Base-by-base conservation (phyloP, 2,113 vertebrate genomes). In the Dasyprocta punctata region DNA sequence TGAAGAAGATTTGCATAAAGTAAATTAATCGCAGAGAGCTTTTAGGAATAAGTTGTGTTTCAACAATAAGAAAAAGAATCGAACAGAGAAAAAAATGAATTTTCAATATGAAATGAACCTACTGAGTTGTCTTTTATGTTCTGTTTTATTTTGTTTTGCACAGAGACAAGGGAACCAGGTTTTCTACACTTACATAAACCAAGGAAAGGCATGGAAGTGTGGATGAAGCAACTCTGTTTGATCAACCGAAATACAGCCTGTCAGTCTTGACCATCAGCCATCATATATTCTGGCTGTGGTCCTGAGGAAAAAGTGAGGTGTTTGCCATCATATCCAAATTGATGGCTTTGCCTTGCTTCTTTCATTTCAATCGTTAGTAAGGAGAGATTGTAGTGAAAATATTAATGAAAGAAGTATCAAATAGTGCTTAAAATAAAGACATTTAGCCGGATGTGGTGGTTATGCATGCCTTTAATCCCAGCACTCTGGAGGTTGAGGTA, bases 171-270 rank as follows among this genome's bases (percentile, higher is more conserved):
- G n/a, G 9, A 73, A 44, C 7, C 47, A 36, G 38, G 8, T 33
- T 88, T 56, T 30, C 2, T 73, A 10, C n/a, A 41, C 24, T 56
- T 73, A 38, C 16, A 22, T 38, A 26, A 5, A 47, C 1, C 14
- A 22, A 81, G 24, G 14, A 36, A 81, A 12, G 6, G 26, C 2
- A 41, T 58, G 63, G n/a, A 75, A 75, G n/a, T 30, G 38, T 58
- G 9, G 5, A 30, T 58, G 14, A 47, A 88, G 49, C 4, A 58
- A 54, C 13, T 36, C 60, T 36, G 2, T 47, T 82, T 11, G 26
- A 1, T 22, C 9, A 49, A n/a, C 9, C 14, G 19, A 10, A 47
- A 38, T 22, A 11, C 33, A 17, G 3, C 2, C n/a, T 26, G 1
- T 41, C 7, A 83, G 20, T 44, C 10, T n/a, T 58, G 2, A n/a